Evolutionary conservation across 2,797 vertebrate genomes (phyloP), one percentile per base, ranked within the genome.

Genomic region (Tokudaia tokunoshimensis): DNA sequence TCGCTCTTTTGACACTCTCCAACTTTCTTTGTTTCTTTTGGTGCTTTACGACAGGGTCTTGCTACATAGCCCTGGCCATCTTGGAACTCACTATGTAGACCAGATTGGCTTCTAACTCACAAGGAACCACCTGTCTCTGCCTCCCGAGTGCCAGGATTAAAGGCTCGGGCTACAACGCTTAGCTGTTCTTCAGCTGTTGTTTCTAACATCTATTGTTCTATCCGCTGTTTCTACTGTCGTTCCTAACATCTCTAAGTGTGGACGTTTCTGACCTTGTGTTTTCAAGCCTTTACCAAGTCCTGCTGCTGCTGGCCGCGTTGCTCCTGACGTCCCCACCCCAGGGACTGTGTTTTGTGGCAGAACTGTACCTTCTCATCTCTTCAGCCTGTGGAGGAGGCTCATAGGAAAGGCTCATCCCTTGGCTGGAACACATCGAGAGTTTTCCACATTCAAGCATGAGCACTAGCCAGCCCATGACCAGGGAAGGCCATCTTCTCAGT

Each of bases 371-470:
- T 79, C 84, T 31, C 11, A 1, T 17, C 26, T 92, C 74, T 34
- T 50, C 20, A 8, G 31, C 12, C 15, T 41, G 11, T 15, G 44
- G 24, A 41, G 41, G 41, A 41, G 41, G 41, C 41, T 41, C 41
- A 19, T 20, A 41, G 12, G 37, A 83, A 63, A 52, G 76, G 37
- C 37, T 2, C 1, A 1, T 41, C 24, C 4, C 37, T 87, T 29
- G 82, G 70, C 44, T 90, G 67, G 78, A 89, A 26, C 0, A 50
- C 8, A 31, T 7, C 3, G 3, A 1, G 8, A 0, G 61, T 24
- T 44, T 75, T n/a, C n/a, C 17, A 8, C 0, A 1, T 52, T 63
- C 72, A 11, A 29, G 37, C 6, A 0, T 1, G 5, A 44, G 52
- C 13, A 88, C 29, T 37, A 4, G n/a, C n/a, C 8, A 3, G 9